A percentile compares a stretch with the other conserved stretches of the same genome.
These are phyloP conservation scores for Anthophora plumipes DNA, from an alignment of 2,888 invertebrate species.

Conservation along the genomic window DNA sequence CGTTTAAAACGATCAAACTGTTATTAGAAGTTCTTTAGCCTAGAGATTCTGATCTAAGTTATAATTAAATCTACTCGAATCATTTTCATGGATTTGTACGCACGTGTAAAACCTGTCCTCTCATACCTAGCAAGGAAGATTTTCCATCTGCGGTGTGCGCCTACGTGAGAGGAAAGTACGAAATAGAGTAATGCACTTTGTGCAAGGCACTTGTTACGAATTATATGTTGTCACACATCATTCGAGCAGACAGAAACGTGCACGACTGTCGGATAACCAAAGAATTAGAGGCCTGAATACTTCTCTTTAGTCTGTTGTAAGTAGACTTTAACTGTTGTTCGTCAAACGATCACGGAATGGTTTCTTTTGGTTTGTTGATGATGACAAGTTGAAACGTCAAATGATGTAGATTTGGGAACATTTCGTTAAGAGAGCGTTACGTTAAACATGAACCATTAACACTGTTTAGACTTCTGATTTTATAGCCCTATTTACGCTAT, in stretches of 20 bases:
- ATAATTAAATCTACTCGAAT: slow-evolving; percentile 71
- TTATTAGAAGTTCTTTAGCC: slow-evolving; percentile 52
- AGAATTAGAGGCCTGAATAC: not conserved
- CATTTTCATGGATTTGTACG: slow-evolving; percentile 46
- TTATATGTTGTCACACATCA: slow-evolving; percentile 8
- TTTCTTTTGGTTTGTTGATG: not conserved
- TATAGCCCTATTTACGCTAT: too few species aligned
- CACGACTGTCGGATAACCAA: not conserved
- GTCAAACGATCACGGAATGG: not conserved
- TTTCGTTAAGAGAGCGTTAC: too few species aligned
- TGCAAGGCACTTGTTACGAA: slow-evolving; percentile 1
- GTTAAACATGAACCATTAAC: too few species aligned
- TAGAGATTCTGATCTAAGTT: slow-evolving; percentile 64
- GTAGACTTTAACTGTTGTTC: too few species aligned
- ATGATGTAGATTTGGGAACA: too few species aligned
- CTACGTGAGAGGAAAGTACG: slow-evolving; percentile 68
- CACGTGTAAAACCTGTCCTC: slow-evolving; percentile 15
- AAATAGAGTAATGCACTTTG: slow-evolving; percentile 55
- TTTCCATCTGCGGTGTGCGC: slow-evolving; percentile 45
- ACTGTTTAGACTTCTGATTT: too few species aligned
- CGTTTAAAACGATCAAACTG: slow-evolving; percentile 53
- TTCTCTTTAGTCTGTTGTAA: not conserved
- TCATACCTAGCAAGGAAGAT: slow-evolving; percentile 46
- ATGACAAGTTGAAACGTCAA: too few species aligned
- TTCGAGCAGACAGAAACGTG: slow-evolving; percentile 17